These are phyloP conservation scores for Mechanitis messenoides DNA, from an alignment of 2,888 invertebrate species.

Conservation along the genomic window DNA sequence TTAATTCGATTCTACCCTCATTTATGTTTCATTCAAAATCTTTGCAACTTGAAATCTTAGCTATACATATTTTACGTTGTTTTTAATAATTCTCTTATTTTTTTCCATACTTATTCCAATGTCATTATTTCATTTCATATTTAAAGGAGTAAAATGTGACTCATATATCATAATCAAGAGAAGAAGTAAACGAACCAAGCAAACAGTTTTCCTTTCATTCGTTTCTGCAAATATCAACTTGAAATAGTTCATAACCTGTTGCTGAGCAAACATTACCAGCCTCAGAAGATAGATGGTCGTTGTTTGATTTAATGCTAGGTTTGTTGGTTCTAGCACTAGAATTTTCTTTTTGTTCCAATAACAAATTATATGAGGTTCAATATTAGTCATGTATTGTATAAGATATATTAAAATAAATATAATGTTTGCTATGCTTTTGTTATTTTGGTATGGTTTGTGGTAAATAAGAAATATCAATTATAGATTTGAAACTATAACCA, in stretches of 20 bases:
- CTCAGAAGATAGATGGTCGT: slow-evolving; percentile 6
- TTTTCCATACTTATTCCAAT: too few species aligned
- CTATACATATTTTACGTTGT: too few species aligned
- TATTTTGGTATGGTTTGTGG: too few species aligned
- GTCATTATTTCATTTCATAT: too few species aligned
- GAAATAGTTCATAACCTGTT: slow-evolving; percentile 22
- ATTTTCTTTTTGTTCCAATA: neutral
- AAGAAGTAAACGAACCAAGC: neutral
- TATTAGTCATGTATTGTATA: neutral
- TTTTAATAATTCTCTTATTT: too few species aligned
- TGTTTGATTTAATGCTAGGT: neutral
- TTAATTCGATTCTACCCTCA: slow-evolving; percentile 9
- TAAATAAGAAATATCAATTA: too few species aligned
- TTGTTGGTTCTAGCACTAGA: neutral
- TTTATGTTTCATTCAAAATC: neutral
- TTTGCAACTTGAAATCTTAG: too few species aligned
- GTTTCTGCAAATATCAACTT: slow-evolving; percentile 14
- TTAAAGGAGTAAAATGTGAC: neutral
- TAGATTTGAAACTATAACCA: too few species aligned
- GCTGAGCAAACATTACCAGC: slow-evolving; percentile 15
- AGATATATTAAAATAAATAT: too few species aligned
- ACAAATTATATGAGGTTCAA: neutral
- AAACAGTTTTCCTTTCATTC: slow-evolving; percentile 16
- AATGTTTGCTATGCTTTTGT: too few species aligned
- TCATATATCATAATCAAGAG: neutral